Conservation (phyloP, 1,140 invertebrate genomes). For the Ceratoteleas bidentatus region DNA sequence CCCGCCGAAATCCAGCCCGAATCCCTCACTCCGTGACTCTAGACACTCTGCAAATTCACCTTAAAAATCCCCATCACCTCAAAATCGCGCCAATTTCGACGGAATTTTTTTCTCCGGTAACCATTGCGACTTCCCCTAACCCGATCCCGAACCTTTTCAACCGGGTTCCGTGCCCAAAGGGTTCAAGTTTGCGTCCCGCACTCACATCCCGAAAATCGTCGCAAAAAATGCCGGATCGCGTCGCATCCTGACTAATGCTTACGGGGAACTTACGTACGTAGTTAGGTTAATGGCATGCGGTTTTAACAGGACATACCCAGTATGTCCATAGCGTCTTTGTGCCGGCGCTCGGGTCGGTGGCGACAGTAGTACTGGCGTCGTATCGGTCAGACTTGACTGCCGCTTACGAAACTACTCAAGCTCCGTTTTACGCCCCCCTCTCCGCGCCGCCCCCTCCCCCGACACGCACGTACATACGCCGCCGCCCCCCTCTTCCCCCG, state of each 20-base stretch:
- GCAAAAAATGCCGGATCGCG: slow-evolving; percentile 9
- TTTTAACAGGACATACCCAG: slow-evolving; percentile 80
- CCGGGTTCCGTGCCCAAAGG: too few relatives aligned
- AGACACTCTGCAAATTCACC: too few relatives aligned
- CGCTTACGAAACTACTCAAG: slow-evolving; percentile 72
- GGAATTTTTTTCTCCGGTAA: too few relatives aligned
- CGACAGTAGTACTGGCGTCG: slow-evolving; percentile 80
- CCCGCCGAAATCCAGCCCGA: too few relatives aligned
- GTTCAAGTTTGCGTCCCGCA: too few relatives aligned
- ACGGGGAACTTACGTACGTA: slow-evolving; percentile 65
- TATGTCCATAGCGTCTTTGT: slow-evolving; percentile 80
- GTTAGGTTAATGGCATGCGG: slow-evolving; percentile 75
- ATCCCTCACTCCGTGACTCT: too few relatives aligned
- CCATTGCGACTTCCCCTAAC: too few relatives aligned
- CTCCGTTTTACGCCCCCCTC: slow-evolving; percentile 63
- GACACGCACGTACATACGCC: slow-evolving; percentile 47
- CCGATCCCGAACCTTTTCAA: too few relatives aligned
- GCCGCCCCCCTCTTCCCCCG: slow-evolving; percentile 41
- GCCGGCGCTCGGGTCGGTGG: slow-evolving; percentile 79
- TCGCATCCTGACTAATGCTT: slow-evolving; percentile 58
- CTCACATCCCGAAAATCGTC: too few relatives aligned
- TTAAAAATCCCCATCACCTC: too few relatives aligned
- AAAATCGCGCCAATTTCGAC: too few relatives aligned
- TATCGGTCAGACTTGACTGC: slow-evolving; percentile 78
- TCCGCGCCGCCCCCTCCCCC: slow-evolving; percentile 32